These are phyloP conservation scores for Crypturellus undulatus DNA, from an alignment of 2,113 vertebrate genomes.

Conservation along the genomic window DNA sequence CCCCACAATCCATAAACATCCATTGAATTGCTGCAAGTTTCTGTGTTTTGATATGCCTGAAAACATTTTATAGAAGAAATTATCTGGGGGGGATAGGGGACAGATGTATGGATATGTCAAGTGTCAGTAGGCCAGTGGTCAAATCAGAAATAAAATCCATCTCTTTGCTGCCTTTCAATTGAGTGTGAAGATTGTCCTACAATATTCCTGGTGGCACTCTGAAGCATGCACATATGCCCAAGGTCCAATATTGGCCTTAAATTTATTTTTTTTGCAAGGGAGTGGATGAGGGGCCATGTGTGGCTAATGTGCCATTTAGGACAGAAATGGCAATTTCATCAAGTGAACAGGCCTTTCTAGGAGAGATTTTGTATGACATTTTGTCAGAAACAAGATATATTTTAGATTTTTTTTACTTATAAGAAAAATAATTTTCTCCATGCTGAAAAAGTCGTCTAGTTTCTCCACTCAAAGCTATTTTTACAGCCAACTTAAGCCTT, in stretches of 20 bases:
- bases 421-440: neutral
- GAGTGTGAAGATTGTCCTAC: neutral
- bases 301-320: neutral
- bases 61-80: neutral
- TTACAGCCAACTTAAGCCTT: neutral
- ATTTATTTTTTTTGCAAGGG: neutral
- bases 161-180: neutral
- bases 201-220: neutral
- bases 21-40: neutral
- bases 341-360: neutral
- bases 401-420: neutral
- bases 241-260: neutral
- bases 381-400: neutral
- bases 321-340: neutral
- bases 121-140: neutral
- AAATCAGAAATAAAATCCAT: neutral
- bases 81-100: neutral
- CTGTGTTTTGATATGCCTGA: neutral
- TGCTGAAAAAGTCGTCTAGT: neutral
- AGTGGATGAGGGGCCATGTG: too few relatives aligned
- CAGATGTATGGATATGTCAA: neutral
- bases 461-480: neutral
- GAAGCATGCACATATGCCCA: fast-evolving
- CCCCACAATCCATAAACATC: fast-evolving
- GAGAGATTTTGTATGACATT: neutral